Base-by-base conservation (phyloP, 2,888 invertebrate genomes). In the Tholera decimalis region DNA sequence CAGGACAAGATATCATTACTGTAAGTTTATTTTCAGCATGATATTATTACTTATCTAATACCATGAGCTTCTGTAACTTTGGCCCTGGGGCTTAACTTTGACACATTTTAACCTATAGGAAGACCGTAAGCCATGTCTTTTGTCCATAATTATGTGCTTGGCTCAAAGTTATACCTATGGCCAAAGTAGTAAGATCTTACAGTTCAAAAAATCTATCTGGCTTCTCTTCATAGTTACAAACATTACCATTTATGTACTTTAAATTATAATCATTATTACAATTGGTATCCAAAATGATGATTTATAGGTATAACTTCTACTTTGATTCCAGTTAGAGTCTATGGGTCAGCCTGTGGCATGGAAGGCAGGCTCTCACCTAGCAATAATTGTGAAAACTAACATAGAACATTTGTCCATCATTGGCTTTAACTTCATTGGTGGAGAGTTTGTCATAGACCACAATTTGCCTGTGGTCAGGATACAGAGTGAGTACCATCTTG, bases 331-430 rank as follows among this genome's bases (percentile, higher is more conserved):
- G 98, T 94, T 98, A 84, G 98, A 98, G 87, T 96, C 97, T 83
- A 97, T 97, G 90, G 98, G 98, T 61, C 96, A 97, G 86, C 96
- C 97, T 51, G 95, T 97, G 61, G 98, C 98, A 30, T 98, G 98
- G 98, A 97, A 97, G 85, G 97, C 97, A 56, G 96, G 97, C 56
- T 97, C 97, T 74, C 96, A 97, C 87, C 96, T 98, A 84, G 97
- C 97, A 55, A 95, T 98, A 76, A 96, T 98, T 70, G 84, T 98
- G 61, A 97, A 97, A 89, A 97, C 98, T 47, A 98, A 98, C 87
- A 96, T 98, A 80, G 97, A 97, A 84, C 96, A 97, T 83, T 96
- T 98, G 50, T 97, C 97, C 69, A 96, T 97, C 79, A 96, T 98
- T 73, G 96, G 97, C 51, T 96, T 97, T 73, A 96, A 97, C 82